Conservation (phyloP, 2,113 vertebrate genomes). For the Lathamus discolor region DNA sequence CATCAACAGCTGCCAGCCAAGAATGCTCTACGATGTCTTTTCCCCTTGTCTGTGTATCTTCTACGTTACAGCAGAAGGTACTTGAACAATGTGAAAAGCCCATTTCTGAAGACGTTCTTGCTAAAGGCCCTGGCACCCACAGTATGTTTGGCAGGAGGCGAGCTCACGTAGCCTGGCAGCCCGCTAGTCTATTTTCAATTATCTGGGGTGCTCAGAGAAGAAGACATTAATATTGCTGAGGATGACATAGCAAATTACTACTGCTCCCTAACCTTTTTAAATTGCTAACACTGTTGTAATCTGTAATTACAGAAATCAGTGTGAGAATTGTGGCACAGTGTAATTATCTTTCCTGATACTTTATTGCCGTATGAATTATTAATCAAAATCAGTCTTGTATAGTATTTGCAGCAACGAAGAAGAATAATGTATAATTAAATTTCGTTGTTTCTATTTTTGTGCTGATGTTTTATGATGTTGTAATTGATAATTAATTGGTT, state of each 20-base stretch:
- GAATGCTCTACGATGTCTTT: neutral
- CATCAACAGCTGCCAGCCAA: neutral
- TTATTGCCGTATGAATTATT: constrained; percentile 88
- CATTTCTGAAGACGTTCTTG: constrained; percentile 48
- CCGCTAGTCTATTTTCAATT: constrained; percentile 75
- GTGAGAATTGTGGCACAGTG: constrained; percentile 82
- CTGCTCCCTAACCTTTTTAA: constrained; percentile 83
- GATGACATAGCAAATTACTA: constrained; percentile 83
- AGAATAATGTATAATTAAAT: constrained; percentile 86
- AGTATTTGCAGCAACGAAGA: constrained; percentile 81
- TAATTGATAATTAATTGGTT: constrained; percentile 87
- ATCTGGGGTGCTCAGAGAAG: constrained; percentile 70
- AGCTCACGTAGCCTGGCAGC: constrained; percentile 38
- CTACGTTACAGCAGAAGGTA: neutral
- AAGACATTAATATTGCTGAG: constrained; percentile 74
- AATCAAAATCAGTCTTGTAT: constrained; percentile 86
- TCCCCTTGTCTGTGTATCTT: neutral
- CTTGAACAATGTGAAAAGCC: constrained; percentile 40
- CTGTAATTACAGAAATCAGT: constrained; percentile 87
- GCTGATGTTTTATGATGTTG: constrained; percentile 82
- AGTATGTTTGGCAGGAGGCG: constrained; percentile 44
- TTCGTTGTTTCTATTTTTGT: constrained; percentile 83
- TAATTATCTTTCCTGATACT: constrained; percentile 85
- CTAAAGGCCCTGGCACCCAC: constrained; percentile 2
- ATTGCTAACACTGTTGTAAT: constrained; percentile 86